These are phyloP conservation scores for Strigamia transsilvanica DNA, from an alignment of 2,888 invertebrate species.

Conservation along the genomic window DNA sequence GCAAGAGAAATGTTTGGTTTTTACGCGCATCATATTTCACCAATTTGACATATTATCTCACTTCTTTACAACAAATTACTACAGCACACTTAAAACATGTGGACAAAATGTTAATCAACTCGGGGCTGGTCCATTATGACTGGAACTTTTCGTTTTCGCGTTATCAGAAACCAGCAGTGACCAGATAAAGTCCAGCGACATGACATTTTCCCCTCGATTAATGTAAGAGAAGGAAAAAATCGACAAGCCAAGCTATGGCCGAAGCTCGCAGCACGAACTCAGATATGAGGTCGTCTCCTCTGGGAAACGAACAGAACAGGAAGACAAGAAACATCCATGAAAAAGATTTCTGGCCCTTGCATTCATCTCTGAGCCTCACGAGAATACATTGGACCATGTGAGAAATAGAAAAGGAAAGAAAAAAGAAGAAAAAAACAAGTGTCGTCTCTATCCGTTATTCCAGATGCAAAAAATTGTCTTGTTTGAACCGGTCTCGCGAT, in stretches of 20 bases:
- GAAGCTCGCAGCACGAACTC: background rate
- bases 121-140: background rate
- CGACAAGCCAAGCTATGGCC: constrained; percentile 7
- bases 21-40: constrained; percentile 30
- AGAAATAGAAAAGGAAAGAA: background rate
- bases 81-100: background rate
- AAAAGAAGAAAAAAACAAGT: constrained; percentile 6
- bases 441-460: constrained; percentile 26
- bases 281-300: constrained; percentile 37
- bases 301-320: background rate
- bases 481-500: constrained; percentile 17
- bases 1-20: constrained; percentile 26
- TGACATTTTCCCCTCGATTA: constrained; percentile 39
- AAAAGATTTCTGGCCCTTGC: constrained; percentile 42
- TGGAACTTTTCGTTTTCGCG: background rate
- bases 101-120: background rate
- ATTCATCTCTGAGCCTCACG: constrained; percentile 28
- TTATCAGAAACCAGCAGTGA: constrained; percentile 5
- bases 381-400: constrained; percentile 25
- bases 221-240: constrained; percentile 17
- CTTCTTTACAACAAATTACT: constrained; percentile 23
- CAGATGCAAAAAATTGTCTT: constrained; percentile 2
- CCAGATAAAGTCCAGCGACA: constrained; percentile 12
- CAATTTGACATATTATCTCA: constrained; percentile 11
- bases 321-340: constrained; percentile 45